Evolutionary conservation across 1,140 invertebrate species (phyloP).

Genomic region (Dreissena polymorpha): DNA sequence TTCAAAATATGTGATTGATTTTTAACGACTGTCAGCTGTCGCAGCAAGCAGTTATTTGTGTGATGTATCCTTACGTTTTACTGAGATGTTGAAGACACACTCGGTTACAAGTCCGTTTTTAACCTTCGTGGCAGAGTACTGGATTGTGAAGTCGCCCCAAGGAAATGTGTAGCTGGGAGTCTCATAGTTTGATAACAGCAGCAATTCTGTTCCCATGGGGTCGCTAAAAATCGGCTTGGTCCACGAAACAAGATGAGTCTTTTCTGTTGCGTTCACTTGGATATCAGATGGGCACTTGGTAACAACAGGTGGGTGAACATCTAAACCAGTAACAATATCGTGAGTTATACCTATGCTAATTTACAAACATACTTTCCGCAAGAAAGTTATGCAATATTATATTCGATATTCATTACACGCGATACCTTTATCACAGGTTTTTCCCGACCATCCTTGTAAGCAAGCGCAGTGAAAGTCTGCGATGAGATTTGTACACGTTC

Average conservation of each 20-base stretch:
- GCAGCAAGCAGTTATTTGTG: too few relatives aligned
- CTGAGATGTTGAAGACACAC: slow-evolving; percentile 37
- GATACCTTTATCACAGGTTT: background rate
- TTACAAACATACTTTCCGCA: too few relatives aligned
- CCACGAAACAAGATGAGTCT: slow-evolving; percentile 8
- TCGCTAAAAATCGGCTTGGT: slow-evolving; percentile 41
- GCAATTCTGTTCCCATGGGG: slow-evolving; percentile 36
- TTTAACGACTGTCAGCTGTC: too few relatives aligned
- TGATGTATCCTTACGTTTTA: slow-evolving; percentile 34
- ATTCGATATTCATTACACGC: too few relatives aligned
- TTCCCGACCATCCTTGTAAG: background rate
- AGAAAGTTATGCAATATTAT: too few relatives aligned
- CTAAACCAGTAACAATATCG: background rate
- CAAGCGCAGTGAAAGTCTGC: background rate
- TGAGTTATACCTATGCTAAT: too few relatives aligned
- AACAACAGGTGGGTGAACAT: slow-evolving; percentile 34
- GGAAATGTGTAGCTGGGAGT: slow-evolving; percentile 28
- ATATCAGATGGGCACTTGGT: slow-evolving; percentile 16
- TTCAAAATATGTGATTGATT: too few relatives aligned
- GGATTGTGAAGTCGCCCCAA: slow-evolving; percentile 52
- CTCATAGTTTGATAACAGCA: slow-evolving; percentile 36
- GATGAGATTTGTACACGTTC: too few relatives aligned
- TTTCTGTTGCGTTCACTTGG: slow-evolving; percentile 16
- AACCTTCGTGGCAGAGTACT: slow-evolving; percentile 42
- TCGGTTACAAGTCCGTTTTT: slow-evolving; percentile 50